Evolutionary conservation across 2,888 invertebrate species (phyloP).

Genomic region (Rhagonycha lutea): DNA sequence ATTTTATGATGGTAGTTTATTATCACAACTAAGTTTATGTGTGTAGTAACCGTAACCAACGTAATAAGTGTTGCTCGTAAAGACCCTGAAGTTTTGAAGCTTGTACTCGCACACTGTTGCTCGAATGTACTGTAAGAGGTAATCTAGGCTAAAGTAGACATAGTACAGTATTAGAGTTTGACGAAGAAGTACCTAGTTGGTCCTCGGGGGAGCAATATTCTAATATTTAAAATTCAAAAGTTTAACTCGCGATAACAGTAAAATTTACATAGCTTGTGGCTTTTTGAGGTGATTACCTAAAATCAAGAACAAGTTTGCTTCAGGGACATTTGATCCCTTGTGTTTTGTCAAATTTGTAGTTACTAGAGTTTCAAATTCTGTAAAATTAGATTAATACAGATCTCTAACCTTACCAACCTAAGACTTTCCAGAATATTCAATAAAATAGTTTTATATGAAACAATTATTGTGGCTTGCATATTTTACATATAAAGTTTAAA

Average conservation of each 20-base stretch:
- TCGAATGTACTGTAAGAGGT: conserved; percentile 9
- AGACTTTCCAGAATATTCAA: conserved; percentile 1
- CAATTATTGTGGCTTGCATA: background rate
- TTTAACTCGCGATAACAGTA: conserved; percentile 27
- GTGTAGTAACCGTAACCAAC: conserved; percentile 14
- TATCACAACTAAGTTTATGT: conserved; percentile 20
- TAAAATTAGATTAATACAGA: conserved; percentile 19
- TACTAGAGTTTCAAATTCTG: conserved; percentile 22
- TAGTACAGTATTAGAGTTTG: conserved; percentile 24
- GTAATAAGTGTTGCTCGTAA: conserved; percentile 17
- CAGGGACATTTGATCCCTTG: conserved; percentile 22
- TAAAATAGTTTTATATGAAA: background rate
- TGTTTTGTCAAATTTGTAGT: conserved; percentile 28
- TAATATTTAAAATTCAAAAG: conserved; percentile 33
- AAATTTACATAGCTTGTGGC: conserved; percentile 28
- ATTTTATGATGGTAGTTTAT: conserved; percentile 7
- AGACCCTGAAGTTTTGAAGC: conserved; percentile 12
- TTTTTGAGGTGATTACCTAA: conserved; percentile 27
- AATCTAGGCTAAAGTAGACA: conserved; percentile 12
- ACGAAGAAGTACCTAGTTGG: conserved; percentile 26
- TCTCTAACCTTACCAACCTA: conserved; percentile 10
- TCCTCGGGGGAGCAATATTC: conserved; percentile 26
- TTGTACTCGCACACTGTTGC: conserved; percentile 8
- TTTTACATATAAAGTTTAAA: conserved; percentile 1
- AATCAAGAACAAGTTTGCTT: conserved; percentile 28